Base-by-base conservation (phyloP, 2,113 vertebrate species). In the Nestor notabilis region DNA sequence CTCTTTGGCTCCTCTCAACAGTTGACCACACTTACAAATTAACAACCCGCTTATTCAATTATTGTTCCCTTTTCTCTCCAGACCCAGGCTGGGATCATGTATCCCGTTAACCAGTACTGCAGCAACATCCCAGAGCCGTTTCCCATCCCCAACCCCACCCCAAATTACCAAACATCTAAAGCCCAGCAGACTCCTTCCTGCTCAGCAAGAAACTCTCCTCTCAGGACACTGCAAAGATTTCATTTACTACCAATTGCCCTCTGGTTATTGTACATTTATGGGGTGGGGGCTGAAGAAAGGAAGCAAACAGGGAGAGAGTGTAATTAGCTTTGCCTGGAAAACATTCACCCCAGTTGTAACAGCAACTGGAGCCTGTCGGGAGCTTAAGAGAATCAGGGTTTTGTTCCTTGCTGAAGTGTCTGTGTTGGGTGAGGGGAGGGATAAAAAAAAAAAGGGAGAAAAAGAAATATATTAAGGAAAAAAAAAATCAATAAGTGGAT, bases 271-370 rank as follows among this genome's bases (percentile, higher is more conserved):
- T 91, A 95, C 94, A 95, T 95, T 97, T 97, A 97, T 89, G 60
- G 95, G 95, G 93, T 93, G 77, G 66, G 93, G 96, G 83, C 89
- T 89, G 89, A 95, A 93, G 91, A 85, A 82, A 95, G 95, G 87
- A 92, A 93, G 95, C 69, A 82, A 74, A 84, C 47, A 72, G 83
- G 69, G 91, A 87, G 55, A 92, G 84, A 80, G 87, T 87, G 70
- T 98, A 98, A 98, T 98, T 98, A 98, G 96, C 98, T 97, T 91
- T 87, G 93, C 98, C 97, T 98, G 97, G 98, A 98, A 98, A 98
- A 96, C 13, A 93, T 94, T 98, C 97, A 95, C 96, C 97, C 95
- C 87, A 70, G 96, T 97, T 96, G 94, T 95, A 98, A 95, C 58
- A 90, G 95, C 95, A 96, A 97, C 92, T 82, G 95, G 55, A 97